phyloP scores from a whole-genome alignment of 2,113 vertebrate genomes.

The Protobothrops mucrosquamatus region DNA sequence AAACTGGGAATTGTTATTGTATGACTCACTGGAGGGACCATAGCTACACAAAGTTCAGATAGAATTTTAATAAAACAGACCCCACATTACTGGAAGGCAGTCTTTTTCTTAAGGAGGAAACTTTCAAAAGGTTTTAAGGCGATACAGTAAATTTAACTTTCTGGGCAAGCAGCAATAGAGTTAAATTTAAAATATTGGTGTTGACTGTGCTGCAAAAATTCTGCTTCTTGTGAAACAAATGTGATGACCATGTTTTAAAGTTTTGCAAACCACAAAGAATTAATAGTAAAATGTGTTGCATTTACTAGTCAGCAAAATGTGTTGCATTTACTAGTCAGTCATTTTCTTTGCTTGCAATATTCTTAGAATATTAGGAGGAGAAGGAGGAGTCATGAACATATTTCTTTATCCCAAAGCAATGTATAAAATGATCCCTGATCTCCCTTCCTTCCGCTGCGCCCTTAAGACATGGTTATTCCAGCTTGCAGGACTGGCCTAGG shows the following conservation, averaged over 20 bases:
- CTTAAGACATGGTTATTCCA: too few species aligned
- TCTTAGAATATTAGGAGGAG: not conserved
- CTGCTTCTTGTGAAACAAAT: not conserved
- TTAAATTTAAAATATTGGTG: not conserved
- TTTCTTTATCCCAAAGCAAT: not conserved
- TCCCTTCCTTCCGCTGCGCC: too few species aligned
- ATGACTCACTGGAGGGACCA: slow-evolving; percentile 73
- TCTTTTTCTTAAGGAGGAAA: slow-evolving; percentile 47
- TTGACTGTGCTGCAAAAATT: not conserved
- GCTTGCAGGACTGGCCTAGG: too few species aligned
- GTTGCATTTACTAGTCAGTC: not conserved
- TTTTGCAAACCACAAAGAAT: not conserved
- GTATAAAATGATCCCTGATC: not conserved
- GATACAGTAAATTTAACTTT: not conserved
- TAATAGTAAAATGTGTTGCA: rapidly evolving
- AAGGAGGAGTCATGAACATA: not conserved
- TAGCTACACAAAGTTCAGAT: slow-evolving; percentile 61
- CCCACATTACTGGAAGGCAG: slow-evolving; percentile 9
- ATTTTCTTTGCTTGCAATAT: not conserved
- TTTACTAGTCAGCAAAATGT: not conserved
- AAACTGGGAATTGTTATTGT: slow-evolving; percentile 78
- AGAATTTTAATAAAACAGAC: slow-evolving; percentile 58
- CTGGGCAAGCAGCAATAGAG: not conserved
- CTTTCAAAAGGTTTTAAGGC: not conserved
- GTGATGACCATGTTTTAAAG: not conserved